These are phyloP conservation scores for Enteromius anoplus DNA, from an alignment of 2,797 vertebrate genomes.

Conservation along the genomic window DNA sequence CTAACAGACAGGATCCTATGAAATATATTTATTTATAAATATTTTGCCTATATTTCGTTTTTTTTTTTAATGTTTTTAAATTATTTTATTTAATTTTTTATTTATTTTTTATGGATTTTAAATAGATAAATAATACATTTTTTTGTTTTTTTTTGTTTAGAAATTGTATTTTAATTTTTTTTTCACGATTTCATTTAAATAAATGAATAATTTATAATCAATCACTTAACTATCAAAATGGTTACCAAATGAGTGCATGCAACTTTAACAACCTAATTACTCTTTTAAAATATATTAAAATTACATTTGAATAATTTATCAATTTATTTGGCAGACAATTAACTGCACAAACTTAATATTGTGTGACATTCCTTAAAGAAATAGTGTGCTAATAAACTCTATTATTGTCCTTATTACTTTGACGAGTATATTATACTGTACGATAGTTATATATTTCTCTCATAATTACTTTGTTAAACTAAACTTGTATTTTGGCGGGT, in stretches of 20 bases:
- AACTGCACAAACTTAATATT: background rate
- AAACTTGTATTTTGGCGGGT: background rate
- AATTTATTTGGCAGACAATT: background rate
- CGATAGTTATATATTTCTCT: background rate
- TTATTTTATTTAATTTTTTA: too few species aligned
- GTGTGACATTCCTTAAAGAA: background rate
- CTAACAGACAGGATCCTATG: background rate
- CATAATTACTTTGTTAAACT: background rate
- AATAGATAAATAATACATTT: background rate
- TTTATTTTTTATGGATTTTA: background rate
- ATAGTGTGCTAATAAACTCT: background rate
- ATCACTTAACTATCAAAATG: background rate
- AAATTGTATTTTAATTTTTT: background rate
- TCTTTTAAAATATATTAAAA: background rate
- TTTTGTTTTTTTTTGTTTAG: background rate
- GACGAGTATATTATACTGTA: background rate
- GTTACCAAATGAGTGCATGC: background rate
- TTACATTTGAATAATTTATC: background rate
- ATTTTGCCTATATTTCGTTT: background rate
- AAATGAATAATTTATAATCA: background rate
- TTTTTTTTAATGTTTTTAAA: background rate
- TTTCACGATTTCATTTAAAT: background rate
- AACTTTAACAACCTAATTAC: background rate
- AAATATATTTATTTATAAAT: background rate
- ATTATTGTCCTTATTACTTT: background rate